phyloP scores from a whole-genome alignment of 2,797 vertebrate genomes.

The Naso thynnoides region DNA sequence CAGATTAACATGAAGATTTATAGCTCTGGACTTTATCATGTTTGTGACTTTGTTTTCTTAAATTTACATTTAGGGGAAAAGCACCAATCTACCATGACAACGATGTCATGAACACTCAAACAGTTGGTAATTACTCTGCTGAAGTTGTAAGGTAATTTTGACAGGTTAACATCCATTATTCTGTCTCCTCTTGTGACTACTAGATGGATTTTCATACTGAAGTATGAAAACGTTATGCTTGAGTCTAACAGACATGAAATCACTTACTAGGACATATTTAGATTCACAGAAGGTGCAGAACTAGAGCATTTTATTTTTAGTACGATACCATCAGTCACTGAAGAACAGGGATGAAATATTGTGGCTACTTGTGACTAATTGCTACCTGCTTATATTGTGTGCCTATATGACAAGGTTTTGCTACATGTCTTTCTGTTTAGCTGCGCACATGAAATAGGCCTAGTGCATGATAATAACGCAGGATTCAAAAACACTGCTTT shows the following conservation, averaged over 20 bases:
- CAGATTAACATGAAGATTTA: slow-evolving; percentile 22
- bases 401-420: neutral
- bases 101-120: neutral
- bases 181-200: too few species aligned
- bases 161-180: neutral
- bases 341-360: neutral
- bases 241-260: neutral
- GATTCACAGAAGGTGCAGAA: neutral
- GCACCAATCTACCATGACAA: neutral
- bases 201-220: too few species aligned
- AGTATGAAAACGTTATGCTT: too few species aligned
- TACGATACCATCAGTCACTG: too few species aligned
- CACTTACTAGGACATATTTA: neutral
- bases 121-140: neutral
- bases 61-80: neutral
- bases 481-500: neutral
- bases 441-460: neutral
- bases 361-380: neutral
- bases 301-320: neutral
- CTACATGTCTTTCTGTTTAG: neutral
- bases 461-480: neutral
- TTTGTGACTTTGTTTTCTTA: neutral
- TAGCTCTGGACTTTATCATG: neutral
- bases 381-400: too few species aligned
- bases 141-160: neutral